Conservation (phyloP, 1,140 invertebrate genomes). For the Portunus trituberculatus region DNA sequence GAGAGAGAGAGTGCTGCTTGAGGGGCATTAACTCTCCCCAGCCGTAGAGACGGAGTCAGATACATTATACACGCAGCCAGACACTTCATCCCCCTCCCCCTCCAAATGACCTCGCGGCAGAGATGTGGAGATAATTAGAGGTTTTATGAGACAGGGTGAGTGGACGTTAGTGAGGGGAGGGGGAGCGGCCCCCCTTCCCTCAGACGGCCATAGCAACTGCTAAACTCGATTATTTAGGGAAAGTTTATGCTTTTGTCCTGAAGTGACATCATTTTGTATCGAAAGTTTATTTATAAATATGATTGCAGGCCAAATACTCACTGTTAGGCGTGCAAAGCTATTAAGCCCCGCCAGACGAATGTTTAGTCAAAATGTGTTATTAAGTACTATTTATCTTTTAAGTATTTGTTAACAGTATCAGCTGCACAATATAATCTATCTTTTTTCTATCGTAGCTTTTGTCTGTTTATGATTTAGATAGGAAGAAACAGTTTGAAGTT, state of each 20-base stretch:
- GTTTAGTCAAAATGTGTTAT: no score
- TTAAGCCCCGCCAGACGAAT: no score
- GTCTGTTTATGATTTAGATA: not conserved
- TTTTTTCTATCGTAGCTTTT: not conserved
- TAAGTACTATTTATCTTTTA: no score
- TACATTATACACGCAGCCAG: conserved; percentile 21
- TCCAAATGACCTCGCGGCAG: not conserved
- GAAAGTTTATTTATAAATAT: no score
- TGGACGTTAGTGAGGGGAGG: not conserved
- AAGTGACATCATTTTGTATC: not conserved
- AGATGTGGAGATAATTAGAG: conserved; percentile 22
- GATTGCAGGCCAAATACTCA: no score
- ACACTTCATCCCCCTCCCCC: not conserved
- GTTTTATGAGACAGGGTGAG: conserved; percentile 1
- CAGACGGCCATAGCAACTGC: not conserved
- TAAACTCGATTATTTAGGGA: not conserved
- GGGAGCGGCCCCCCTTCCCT: not conserved
- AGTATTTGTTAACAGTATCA: no score
- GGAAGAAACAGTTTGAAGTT: not conserved
- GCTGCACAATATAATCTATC: not conserved
- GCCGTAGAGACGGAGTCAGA: conserved; percentile 17
- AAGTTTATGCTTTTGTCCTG: not conserved
- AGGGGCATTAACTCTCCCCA: conserved; percentile 9
- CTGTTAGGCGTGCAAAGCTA: no score
- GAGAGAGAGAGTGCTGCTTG: conserved; percentile 35